Base-by-base conservation (phyloP, 1,140 invertebrate species). In the Macrotrachela quadricornifera region DNA sequence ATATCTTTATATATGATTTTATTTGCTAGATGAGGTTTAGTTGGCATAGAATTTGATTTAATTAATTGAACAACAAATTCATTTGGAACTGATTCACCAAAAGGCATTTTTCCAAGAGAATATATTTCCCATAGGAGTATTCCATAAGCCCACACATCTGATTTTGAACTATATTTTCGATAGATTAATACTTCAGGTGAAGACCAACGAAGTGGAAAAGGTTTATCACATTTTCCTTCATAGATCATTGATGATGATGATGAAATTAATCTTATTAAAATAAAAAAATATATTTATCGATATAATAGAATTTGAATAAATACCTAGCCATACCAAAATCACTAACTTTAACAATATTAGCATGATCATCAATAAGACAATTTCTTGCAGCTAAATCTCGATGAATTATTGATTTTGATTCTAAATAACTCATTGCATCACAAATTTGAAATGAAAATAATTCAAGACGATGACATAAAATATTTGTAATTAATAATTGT, bases 61-160 rank as follows among this genome's bases (percentile, higher is more conserved):
- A 30, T 30, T 8, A 30, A 4, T 30, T 2, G 2, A 4, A 8
- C 21, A 30, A 8, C 21, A 30, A 30, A 4, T 4, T 30, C 21
- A 30, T 30, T 30, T 30, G 21, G 2, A 4, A 8, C 8, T 30
- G 21, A 30, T 4, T 4, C 21, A 30, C 21, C 21, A 30, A 30
- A 99, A 57, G 94, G 94, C 62, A 96, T 87, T 73, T 92, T 77
- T 56, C 94, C 94, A 75, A 97, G 99, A 13, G 90, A 94, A 71
- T 95, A 99, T 57, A 99, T 94, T 74, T 99, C 94, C 92, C 92
- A 99, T 1, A 99, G 72, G 38, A 95, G 75, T 67, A 97, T 88
- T 47, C 92, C 94, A 76, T 94, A 99, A 71, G 87, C 94, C 94
- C 94, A 99, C 82, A 99, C 91, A 67, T 99, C 94, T 59, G 90